A percentile compares a stretch with the other conserved stretches of the same genome.
Conservation (phyloP, 1,140 invertebrate genomes). For the Andrena cerasifolii region DNA sequence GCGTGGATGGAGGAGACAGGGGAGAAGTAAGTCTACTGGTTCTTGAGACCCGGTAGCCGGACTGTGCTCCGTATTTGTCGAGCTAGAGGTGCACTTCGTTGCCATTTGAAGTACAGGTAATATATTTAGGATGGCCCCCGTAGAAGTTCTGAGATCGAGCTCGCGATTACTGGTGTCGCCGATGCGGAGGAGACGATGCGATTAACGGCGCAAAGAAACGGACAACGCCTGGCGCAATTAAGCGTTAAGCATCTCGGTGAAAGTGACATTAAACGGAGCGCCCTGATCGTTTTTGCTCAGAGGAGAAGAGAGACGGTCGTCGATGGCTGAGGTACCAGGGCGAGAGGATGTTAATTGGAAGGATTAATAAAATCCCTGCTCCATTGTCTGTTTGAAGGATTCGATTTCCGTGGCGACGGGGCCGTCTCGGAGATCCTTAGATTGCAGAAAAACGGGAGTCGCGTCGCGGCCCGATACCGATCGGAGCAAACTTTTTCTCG, state of each 20-base stretch:
- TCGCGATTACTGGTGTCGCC: background rate
- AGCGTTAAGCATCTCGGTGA: constrained; percentile 39
- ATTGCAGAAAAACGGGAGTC: background rate
- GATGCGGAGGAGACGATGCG: background rate
- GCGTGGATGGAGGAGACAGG: no score
- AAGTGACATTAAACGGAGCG: constrained; percentile 43
- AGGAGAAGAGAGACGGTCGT: constrained; percentile 10
- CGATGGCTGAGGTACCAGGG: constrained; percentile 18
- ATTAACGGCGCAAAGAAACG: constrained; percentile 9
- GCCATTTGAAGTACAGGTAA: background rate
- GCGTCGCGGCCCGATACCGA: background rate
- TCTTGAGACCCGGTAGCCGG: no score
- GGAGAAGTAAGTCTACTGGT: no score
- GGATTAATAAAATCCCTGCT: background rate
- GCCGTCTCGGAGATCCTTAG: background rate
- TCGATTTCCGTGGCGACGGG: no score
- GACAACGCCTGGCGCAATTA: constrained; percentile 22
- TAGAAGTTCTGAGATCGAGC: background rate
- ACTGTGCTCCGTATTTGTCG: no score
- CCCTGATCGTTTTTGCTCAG: background rate
- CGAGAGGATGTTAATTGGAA: constrained; percentile 32
- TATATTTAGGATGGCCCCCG: background rate
- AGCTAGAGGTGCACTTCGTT: no score
- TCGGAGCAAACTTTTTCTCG: constrained; percentile 30
- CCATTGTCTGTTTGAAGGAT: background rate